Base-by-base conservation (phyloP, 1,140 invertebrate genomes). In the Limonius californicus region DNA sequence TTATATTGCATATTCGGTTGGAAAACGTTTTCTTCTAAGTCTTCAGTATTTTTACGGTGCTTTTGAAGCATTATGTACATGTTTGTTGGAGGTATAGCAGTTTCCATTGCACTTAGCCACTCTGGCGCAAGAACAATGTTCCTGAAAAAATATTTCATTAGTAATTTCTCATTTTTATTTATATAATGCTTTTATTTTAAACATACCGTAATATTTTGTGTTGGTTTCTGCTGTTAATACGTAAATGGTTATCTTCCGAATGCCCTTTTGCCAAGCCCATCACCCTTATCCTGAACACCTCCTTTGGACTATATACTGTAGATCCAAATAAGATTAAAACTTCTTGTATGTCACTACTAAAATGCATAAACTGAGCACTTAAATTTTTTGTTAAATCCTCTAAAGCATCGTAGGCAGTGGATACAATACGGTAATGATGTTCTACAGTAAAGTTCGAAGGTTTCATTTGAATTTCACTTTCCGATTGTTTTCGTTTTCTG, bases 271-370 rank as follows among this genome's bases (percentile, higher is more conserved):
- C 58, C 23, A 64, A 47, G 39, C n/a, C 32, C 11, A 58, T 55
- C 18, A 67, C 35, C 12, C 54, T 58, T 9, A 67, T 57, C 14
- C 12, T 61, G 47, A 45, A 64, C 7, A 64, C 39, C 57, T 67
- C 65, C 50, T 67, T 67, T 0, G 65, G 58, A n/a, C n/a, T 57
- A 9, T 60, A 39, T 47, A 57, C 42, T 6, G 65, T 67, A 11
- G 65, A 18, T 19, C 65, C 65, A 47, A 67, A 60, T 32, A 67
- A 30, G n/a, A 67, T 30, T n/a, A 64, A 35, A 8, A 67, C 45
- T 55, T 67, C 55, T 27, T 54, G 63, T 19, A 67, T 47, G 19
- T 14, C 20, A 21, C 47, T 21, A 32, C 27, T 32, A 47, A 30
- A 27, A 14, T 54, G 35, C 15, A 19, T 50, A 16, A 67, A 61